Percentiles rank a stretch among this genome's conserved stretches.
Evolutionary conservation across 2,888 invertebrate species (phyloP).

Genomic region (Epirrhoe alternata): DNA sequence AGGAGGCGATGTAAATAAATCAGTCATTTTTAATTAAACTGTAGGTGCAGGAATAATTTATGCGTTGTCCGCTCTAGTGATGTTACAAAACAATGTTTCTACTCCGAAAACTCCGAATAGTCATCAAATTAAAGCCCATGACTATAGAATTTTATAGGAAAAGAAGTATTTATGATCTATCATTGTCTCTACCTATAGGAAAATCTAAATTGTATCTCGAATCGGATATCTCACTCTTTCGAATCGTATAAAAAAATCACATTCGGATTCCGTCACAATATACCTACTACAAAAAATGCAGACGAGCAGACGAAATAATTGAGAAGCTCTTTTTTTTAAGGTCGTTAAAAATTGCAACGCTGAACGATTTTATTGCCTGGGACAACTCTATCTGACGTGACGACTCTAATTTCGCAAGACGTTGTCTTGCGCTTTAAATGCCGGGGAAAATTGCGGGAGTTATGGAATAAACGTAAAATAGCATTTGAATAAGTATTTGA

Average conservation of each 20-base stretch:
- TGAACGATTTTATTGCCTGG: not conserved
- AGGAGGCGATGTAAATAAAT: constrained; percentile 52
- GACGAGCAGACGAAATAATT: too few species aligned
- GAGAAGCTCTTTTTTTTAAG: too few species aligned
- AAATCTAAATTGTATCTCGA: too few species aligned
- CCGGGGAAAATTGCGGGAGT: constrained; percentile 1
- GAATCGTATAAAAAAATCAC: too few species aligned
- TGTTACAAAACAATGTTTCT: not conserved
- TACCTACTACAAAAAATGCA: too few species aligned
- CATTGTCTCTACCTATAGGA: too few species aligned
- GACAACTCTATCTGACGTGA: not conserved
- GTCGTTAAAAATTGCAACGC: not conserved
- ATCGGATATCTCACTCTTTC: too few species aligned
- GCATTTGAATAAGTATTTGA: not conserved
- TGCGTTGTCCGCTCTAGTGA: constrained; percentile 11
- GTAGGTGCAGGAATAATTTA: constrained; percentile 22
- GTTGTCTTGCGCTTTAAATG: constrained; percentile 16
- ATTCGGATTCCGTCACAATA: too few species aligned
- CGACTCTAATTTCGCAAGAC: not conserved
- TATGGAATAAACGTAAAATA: constrained; percentile 7
- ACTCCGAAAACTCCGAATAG: not conserved
- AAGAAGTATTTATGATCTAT: too few species aligned
- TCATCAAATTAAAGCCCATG: not conserved
- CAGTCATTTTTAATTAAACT: constrained; percentile 61
- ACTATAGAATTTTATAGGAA: too few species aligned